Evolutionary conservation across 2,888 invertebrate genomes (phyloP).

Genomic region (Drosophila infuscata): DNA sequence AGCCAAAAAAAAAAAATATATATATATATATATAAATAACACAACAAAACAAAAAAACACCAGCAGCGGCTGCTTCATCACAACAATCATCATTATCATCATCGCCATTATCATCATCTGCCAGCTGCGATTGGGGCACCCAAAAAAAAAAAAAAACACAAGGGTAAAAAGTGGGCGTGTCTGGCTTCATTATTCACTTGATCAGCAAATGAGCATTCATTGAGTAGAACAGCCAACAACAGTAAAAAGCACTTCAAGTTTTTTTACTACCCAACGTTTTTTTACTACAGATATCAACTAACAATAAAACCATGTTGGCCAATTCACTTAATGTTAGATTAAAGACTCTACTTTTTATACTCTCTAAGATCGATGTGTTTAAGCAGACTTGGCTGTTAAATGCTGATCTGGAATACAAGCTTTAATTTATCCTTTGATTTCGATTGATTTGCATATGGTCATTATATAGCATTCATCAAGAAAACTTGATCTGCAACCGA

Average conservation of each 20-base stretch:
- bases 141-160: conserved; percentile 4
- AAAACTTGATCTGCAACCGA: neutral
- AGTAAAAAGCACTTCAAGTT: neutral
- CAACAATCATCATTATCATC: conserved; percentile 13
- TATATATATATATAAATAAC: neutral
- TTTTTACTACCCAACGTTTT: neutral
- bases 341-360: neutral
- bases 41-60: neutral
- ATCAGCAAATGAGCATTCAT: conserved; percentile 33
- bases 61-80: conserved; percentile 31
- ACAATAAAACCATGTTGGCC: neutral
- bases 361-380: neutral
- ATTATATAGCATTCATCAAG: neutral
- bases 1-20: conserved; percentile 20
- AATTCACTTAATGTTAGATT: neutral
- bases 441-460: neutral
- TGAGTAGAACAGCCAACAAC: neutral
- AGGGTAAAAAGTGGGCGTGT: conserved; percentile 48
- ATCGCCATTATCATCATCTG: conserved; percentile 23
- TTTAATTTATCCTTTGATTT: neutral
- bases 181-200: conserved; percentile 57
- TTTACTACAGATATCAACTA: neutral
- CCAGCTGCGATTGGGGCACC: conserved; percentile 54
- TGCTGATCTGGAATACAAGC: neutral
- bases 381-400: neutral